These are phyloP conservation scores for Nemapogon koenigi DNA, from an alignment of 2,888 invertebrate species.

Conservation along the genomic window DNA sequence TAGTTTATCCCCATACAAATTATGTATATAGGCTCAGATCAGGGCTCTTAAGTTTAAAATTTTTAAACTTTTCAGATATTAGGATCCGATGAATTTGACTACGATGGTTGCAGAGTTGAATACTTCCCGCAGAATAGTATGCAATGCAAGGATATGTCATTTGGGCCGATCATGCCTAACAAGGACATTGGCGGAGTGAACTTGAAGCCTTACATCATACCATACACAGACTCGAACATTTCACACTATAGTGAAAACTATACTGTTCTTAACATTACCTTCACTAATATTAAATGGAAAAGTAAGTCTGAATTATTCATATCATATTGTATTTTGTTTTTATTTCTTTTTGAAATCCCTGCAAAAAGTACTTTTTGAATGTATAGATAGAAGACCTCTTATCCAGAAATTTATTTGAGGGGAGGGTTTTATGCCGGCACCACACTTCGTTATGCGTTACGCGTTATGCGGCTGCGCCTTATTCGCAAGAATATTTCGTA, in stretches of 20 bases:
- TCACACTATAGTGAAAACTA: conserved; percentile 20
- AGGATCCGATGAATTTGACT: conserved; percentile 28
- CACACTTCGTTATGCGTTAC: no score
- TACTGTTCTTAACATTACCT: conserved; percentile 50
- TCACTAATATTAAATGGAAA: conserved; percentile 55
- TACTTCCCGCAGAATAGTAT: conserved; percentile 37
- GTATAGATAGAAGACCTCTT: no score
- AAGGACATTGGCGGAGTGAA: conserved; percentile 43
- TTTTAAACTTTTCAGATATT: conserved; percentile 27
- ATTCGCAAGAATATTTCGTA: no score
- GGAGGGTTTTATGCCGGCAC: no score
- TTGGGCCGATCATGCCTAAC: conserved; percentile 38
- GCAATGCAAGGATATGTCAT: conserved; percentile 40
- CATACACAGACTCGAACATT: background rate
- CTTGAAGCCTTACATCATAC: conserved; percentile 38
- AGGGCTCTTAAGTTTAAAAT: no score
- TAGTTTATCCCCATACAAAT: no score
- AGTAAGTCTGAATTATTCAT: conserved; percentile 32
- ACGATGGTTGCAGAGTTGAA: conserved; percentile 39
- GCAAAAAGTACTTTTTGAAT: no score
- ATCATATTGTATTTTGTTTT: no score
- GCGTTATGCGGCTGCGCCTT: no score
- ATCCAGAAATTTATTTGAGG: no score
- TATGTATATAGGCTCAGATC: no score
- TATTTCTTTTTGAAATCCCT: no score